These are phyloP conservation scores for Drosophila formosana DNA, from an alignment of 2,888 invertebrate genomes.

Conservation along the genomic window DNA sequence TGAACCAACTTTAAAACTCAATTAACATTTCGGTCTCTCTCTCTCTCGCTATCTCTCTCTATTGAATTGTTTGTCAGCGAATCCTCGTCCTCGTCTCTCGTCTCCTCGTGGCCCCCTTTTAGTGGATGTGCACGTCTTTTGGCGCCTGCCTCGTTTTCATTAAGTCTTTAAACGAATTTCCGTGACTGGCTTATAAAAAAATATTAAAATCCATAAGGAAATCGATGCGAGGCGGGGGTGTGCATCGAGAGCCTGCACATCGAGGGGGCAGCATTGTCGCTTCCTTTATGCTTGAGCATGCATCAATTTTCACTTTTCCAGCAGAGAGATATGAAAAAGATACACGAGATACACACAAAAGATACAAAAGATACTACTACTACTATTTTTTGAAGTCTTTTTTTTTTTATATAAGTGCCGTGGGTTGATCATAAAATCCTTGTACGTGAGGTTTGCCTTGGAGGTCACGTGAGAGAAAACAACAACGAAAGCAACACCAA, in stretches of 20 bases:
- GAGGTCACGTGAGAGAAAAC: conserved; percentile 74
- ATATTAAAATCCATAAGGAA: conserved; percentile 81
- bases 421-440: conserved; percentile 68
- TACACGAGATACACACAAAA: conserved; percentile 51
- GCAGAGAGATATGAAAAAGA: conserved; percentile 63
- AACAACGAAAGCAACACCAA: conserved; percentile 36
- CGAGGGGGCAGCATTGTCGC: conserved; percentile 1
- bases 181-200: conserved; percentile 78
- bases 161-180: conserved; percentile 71
- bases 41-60: conserved; percentile 7
- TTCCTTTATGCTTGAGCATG: conserved; percentile 65
- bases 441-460: conserved; percentile 79
- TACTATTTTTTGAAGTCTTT: conserved; percentile 14
- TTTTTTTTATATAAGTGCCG: conserved; percentile 65
- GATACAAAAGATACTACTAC: conserved; percentile 38
- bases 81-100: background rate
- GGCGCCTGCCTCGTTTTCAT: conserved; percentile 67
- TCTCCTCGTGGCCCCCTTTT: background rate
- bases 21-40: conserved; percentile 52
- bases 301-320: conserved; percentile 77
- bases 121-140: conserved; percentile 56
- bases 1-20: conserved; percentile 34
- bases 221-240: conserved; percentile 54
- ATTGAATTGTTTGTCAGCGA: conserved; percentile 43
- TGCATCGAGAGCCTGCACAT: background rate